Evolutionary conservation across 2,888 invertebrate species (phyloP), one percentile per base, ranked within the genome.

Genomic region (Lasioglossum zephyrum): DNA sequence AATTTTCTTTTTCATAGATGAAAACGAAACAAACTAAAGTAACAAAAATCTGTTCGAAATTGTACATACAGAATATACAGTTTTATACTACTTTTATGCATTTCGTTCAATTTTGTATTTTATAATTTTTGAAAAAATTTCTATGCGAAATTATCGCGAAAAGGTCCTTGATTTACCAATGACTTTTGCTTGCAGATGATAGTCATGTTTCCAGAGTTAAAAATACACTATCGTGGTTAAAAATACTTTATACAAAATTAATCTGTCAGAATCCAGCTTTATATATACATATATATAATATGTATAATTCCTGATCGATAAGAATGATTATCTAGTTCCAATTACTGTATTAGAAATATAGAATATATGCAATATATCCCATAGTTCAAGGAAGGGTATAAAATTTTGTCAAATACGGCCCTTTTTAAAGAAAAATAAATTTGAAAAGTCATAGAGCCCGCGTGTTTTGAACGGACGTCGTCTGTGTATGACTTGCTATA

Each of bases 361-460:
- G 4, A 6, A 36, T 18, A 36, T 36, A 16, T 36, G 36, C 3
- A 66, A 6, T 16, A 13, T 26, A 16, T 5, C 26, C 26, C 16
- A 31, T 13, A 26, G 5, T 26, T 60, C 26, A 60, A 16, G 5
- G 26, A 63, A 31, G 31, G 1, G 18, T 31, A 63, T 8, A 16
- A 1, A 36, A 63, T 63, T 63, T 31, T 16, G 31, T 63, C 31
- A 63, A 31, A 63, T 57, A 57, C 11, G 13, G 2, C 8, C 16
- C 18, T 16, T 16, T 31, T 31, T 4, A 6, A 6, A 16, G 13
- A 63, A 63, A 63, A 63, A 18, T 31, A 63, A 63, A 63, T 63
- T 63, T 63, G 63, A 31, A 63, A 63, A 31, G 31, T 63, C 63
- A 63, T 63, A 2, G 16, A 63, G 63, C 63, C 63, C 63, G 63